Base-by-base conservation (phyloP, 35 echinoderm and acorn worm species). In the Chiridota heheva region DNA sequence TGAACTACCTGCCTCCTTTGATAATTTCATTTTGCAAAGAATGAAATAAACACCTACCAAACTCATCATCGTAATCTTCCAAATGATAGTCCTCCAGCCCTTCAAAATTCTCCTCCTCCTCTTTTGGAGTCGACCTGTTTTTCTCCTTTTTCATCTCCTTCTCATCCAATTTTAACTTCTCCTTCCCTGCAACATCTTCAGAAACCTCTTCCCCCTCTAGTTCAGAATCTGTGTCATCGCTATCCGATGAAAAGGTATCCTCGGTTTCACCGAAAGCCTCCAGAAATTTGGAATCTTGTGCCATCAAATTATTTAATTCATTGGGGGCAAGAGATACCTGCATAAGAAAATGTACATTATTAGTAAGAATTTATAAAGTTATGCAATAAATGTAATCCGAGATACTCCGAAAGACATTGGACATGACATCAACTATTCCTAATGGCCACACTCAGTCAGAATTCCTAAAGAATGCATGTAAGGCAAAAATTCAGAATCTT, bases 31-130 rank as follows among this genome's bases (percentile, higher is more conserved):
- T 47, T 7, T 51, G 44, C 28, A 30, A 51, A 24, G 47, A 51
- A 12, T n/a, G 8, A 51, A 12, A 51, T 5, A 60, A 5, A 5
- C 32, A 60, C 3, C 32, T 26, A n/a, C n/a, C 67, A 37, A 73
- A 65, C 25, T 84, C 81, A 17, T 84, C 29, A 28, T 80, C 85
- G 40, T 78, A 76, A 78, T 87, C 76, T 27, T 68, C 74, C 16
- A 87, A 47, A 42, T 55, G 78, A 2, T 69, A 77, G 29, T 87
- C 63, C 47, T 69, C 75, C 30, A 87, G 36, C 27, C 73, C 76
- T 44, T 32, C 48, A 20, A 80, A 60, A 28, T 63, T 55, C 25
- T 90, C 70, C 24, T 90, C 39, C 35, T 34, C 13, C n/a, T n/a
- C n/a, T n/a, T n/a, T n/a, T n/a, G n/a, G n/a, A n/a, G n/a, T n/a